phyloP scores from a whole-genome alignment of 2,113 vertebrate genomes.

The Prolemur simus region DNA sequence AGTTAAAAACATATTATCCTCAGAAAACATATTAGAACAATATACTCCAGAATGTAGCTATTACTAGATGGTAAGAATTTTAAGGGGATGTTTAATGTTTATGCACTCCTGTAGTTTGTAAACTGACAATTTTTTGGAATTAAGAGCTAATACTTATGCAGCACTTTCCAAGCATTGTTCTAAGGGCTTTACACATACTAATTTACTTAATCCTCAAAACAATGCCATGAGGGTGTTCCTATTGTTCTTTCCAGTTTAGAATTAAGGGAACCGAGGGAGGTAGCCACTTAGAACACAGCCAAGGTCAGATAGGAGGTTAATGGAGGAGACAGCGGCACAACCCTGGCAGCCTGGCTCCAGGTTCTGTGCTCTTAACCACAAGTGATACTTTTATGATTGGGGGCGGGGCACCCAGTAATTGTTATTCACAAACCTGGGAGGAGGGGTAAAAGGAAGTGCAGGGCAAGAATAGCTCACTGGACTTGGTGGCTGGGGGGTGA shows the following conservation, averaged over 20 bases:
- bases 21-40: neutral
- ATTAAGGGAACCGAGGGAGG: neutral
- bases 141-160: neutral
- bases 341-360: neutral
- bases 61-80: neutral
- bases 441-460: neutral
- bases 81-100: neutral
- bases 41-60: neutral
- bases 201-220: neutral
- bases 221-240: neutral
- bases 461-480: neutral
- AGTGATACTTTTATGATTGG: neutral
- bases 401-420: neutral
- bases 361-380: neutral
- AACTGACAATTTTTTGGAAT: neutral
- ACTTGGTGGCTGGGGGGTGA: neutral
- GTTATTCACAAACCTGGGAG: conserved; percentile 6
- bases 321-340: neutral
- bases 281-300: neutral
- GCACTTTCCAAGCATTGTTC: neutral
- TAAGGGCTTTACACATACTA: neutral
- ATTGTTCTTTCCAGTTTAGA: conserved; percentile 1
- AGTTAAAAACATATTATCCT: neutral
- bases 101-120: neutral
- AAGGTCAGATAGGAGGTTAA: neutral